A percentile compares a stretch with the other conserved stretches of the same genome.
Conservation (phyloP, 2,888 invertebrate species). For the Romanomermis culicivorax region DNA sequence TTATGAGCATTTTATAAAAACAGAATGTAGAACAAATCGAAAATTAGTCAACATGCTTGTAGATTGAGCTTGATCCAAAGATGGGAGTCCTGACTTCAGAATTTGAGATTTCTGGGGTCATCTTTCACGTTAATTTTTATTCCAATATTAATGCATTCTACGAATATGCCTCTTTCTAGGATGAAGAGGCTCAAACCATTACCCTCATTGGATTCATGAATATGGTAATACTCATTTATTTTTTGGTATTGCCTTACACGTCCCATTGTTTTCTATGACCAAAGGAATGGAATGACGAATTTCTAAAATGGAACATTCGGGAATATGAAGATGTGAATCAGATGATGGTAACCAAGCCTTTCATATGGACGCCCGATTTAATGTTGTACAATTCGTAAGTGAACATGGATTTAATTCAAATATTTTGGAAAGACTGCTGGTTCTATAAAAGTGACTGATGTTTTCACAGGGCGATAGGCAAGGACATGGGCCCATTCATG, state of each 20-base stretch:
- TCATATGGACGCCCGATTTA: conserved; percentile 6
- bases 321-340: background rate
- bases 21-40: too few relatives aligned
- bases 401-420: background rate
- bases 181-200: conserved; percentile 8
- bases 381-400: conserved; percentile 9
- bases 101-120: too few relatives aligned
- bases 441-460: background rate
- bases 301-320: background rate
- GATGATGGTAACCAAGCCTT: background rate
- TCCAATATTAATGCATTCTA: too few relatives aligned
- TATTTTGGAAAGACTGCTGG: background rate
- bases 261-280: too few relatives aligned
- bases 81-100: too few relatives aligned
- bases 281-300: conserved; percentile 8
- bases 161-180: conserved; percentile 5
- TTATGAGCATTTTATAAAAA: too few relatives aligned
- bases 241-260: too few relatives aligned
- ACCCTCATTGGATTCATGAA: too few relatives aligned
- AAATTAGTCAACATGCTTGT: too few relatives aligned
- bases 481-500: background rate
- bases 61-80: too few relatives aligned
- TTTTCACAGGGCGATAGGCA: background rate
- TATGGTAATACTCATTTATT: too few relatives aligned
- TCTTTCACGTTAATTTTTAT: too few relatives aligned